These are phyloP conservation scores for Notolepis coatsorum DNA, from an alignment of 2,797 vertebrate genomes.

Conservation along the genomic window DNA sequence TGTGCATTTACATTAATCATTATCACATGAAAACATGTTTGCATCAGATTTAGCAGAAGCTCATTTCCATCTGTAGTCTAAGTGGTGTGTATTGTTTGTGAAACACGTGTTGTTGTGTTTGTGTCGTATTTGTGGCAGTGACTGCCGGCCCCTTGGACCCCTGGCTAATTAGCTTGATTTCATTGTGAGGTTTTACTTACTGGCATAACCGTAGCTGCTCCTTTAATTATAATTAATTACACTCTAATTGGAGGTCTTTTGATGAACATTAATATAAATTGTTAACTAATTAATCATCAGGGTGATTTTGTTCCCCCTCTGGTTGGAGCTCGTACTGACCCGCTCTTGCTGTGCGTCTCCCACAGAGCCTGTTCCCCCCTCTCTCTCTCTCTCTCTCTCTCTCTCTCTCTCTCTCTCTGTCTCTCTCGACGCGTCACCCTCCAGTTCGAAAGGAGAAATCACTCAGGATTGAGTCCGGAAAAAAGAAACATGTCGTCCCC, in stretches of 20 bases:
- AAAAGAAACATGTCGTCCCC: constrained; percentile 15
- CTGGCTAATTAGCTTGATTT: constrained; percentile 81
- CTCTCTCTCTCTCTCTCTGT: no score
- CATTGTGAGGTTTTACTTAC: constrained; percentile 72
- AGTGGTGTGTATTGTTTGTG: constrained; percentile 49
- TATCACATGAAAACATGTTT: no score
- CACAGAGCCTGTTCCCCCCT: no score
- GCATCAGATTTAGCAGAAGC: no score
- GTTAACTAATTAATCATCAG: constrained; percentile 82
- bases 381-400: no score
- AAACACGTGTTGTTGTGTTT: constrained; percentile 63
- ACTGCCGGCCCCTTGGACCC: constrained; percentile 70
- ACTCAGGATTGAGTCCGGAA: constrained; percentile 1
- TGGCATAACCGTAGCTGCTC: constrained; percentile 72
- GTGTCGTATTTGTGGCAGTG: constrained; percentile 70
- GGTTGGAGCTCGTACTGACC: constrained; percentile 52
- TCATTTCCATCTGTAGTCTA: no score
- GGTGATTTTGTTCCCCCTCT: constrained; percentile 54
- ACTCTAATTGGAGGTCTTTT: constrained; percentile 82
- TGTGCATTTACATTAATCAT: no score
- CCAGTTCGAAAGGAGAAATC: constrained; percentile 16
- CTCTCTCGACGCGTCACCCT: background rate
- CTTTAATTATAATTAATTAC: constrained; percentile 85
- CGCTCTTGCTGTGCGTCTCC: constrained; percentile 10
- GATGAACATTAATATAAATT: constrained; percentile 84